phyloP scores from a whole-genome alignment of 2,797 vertebrate species.

The Helarctos malayanus region DNA sequence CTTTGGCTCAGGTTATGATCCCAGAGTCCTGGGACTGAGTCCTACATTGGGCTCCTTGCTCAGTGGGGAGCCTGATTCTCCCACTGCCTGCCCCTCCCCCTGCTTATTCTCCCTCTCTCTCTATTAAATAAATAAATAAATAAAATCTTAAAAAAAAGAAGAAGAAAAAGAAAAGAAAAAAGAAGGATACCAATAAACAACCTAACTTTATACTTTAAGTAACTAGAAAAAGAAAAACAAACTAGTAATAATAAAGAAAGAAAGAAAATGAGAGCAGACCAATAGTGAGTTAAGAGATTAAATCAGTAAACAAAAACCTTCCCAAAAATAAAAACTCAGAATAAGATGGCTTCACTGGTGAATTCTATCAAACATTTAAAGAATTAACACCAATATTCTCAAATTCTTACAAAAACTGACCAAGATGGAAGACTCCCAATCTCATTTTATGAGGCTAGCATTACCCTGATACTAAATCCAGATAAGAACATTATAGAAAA shows the following conservation, averaged over 20 bases:
- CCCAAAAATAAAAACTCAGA: background rate
- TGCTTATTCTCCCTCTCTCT: too few species aligned
- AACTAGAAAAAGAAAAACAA: background rate
- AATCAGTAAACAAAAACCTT: background rate
- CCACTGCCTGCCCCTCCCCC: too few species aligned
- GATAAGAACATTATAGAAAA: background rate
- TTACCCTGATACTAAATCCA: background rate
- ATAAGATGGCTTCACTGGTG: background rate
- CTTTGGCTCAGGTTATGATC: too few species aligned
- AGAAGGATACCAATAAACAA: background rate
- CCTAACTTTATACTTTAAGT: background rate
- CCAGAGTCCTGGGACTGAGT: too few species aligned
- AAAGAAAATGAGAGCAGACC: background rate
- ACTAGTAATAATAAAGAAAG: background rate
- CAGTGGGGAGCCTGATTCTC: too few species aligned
- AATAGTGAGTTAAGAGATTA: background rate
- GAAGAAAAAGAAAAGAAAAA: too few species aligned
- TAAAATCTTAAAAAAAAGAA: too few species aligned
- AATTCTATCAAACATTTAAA: background rate
- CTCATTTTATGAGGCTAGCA: background rate
- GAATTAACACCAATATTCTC: background rate
- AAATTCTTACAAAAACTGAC: background rate
- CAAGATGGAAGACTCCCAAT: background rate
- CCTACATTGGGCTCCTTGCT: too few species aligned
- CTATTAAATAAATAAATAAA: too few species aligned